Percentiles rank a stretch among this genome's conserved stretches.
Conservation (phyloP, 2,888 invertebrate genomes). For the Drosophila mimica region DNA sequence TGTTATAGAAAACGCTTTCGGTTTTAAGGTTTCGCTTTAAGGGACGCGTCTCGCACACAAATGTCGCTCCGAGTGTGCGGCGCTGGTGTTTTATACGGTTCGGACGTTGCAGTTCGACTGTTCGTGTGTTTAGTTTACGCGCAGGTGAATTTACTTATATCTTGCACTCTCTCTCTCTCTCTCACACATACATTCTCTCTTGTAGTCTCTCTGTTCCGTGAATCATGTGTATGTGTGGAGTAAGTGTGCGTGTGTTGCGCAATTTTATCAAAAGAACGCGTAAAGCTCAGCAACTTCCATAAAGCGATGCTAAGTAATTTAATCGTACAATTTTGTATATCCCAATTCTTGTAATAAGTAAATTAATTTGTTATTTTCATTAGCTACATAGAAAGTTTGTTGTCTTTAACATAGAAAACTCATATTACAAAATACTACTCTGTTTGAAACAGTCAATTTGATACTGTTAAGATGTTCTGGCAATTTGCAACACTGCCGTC, state of each 20-base stretch:
- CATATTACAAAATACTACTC: not conserved
- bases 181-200: not conserved
- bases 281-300: not conserved
- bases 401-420: not conserved
- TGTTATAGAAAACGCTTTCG: constrained; percentile 16
- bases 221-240: constrained; percentile 24
- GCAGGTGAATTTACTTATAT: constrained; percentile 37
- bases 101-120: constrained; percentile 42
- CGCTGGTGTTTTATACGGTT: constrained; percentile 52
- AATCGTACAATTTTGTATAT: not conserved
- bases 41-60: constrained; percentile 38
- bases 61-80: constrained; percentile 22
- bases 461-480: constrained; percentile 20
- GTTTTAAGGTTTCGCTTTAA: constrained; percentile 49
- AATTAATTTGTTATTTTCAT: not conserved
- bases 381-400: not conserved
- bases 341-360: not conserved
- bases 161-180: not conserved
- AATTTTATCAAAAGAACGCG: not conserved
- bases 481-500: constrained; percentile 30
- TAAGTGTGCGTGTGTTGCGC: constrained; percentile 7
- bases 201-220: constrained; percentile 8
- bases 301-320: not conserved
- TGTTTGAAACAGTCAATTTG: not conserved
- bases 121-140: constrained; percentile 11